phyloP scores from a whole-genome alignment of 2,797 vertebrate genomes.

The Danio tinwini region DNA sequence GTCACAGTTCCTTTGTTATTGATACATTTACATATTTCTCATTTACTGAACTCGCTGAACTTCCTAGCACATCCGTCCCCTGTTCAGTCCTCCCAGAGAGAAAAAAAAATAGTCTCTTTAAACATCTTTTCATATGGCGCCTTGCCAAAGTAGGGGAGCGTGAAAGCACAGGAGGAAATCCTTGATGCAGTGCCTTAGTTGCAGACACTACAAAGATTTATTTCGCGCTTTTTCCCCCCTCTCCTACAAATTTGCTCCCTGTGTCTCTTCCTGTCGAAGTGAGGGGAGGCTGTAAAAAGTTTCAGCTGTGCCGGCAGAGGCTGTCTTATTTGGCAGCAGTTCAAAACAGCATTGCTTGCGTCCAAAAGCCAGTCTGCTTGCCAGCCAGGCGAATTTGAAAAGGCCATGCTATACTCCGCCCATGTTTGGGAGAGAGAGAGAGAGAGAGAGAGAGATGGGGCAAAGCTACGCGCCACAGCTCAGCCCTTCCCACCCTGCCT shows the following conservation, averaged over 20 bases:
- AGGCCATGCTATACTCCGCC: constrained; percentile 53
- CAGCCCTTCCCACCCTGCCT: constrained; percentile 47
- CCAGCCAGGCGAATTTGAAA: constrained; percentile 55
- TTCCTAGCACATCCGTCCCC: constrained; percentile 37
- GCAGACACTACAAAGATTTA: constrained; percentile 45
- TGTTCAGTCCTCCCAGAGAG: constrained; percentile 13
- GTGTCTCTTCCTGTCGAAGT: constrained; percentile 77
- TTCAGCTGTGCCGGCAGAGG: constrained; percentile 75
- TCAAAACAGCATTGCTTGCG: constrained; percentile 72
- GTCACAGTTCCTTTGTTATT: constrained; percentile 83
- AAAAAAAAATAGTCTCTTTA: constrained; percentile 29
- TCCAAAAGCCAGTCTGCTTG: constrained; percentile 50
- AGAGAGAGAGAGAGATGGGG: constrained; percentile 60
- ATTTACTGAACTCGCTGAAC: constrained; percentile 59
- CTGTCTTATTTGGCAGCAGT: constrained; percentile 78
- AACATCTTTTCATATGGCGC: constrained; percentile 6
- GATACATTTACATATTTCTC: constrained; percentile 77
- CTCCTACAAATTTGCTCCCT: constrained; percentile 60
- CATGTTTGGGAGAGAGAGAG: constrained; percentile 56
- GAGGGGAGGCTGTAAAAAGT: constrained; percentile 77
- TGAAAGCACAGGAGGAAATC: constrained; percentile 40
- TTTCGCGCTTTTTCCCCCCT: constrained; percentile 60
- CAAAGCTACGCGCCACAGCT: constrained; percentile 60
- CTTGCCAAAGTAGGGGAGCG: constrained; percentile 18
- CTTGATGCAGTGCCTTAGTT: constrained; percentile 30